Conservation (phyloP, 2,113 vertebrate species). For the Phrynosoma blainvillii region DNA sequence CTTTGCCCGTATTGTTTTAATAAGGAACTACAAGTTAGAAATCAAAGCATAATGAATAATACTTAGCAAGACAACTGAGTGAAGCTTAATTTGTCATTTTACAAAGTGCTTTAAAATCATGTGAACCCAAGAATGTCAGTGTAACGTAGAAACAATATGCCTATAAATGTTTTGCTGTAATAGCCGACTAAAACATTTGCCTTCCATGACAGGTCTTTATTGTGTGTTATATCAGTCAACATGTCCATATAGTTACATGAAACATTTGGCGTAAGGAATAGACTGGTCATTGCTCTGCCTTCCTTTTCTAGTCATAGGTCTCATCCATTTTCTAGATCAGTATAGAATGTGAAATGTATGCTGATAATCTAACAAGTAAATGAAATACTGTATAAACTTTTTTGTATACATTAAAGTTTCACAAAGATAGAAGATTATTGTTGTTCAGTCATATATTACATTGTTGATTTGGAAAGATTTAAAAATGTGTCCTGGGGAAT, state of each 20-base stretch:
- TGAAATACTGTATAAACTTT: too few species aligned
- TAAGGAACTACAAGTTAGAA: conserved; percentile 7
- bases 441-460: too few species aligned
- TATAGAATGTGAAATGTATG: too few species aligned
- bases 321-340: too few species aligned
- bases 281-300: too few species aligned
- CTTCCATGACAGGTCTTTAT: neutral
- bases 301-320: too few species aligned
- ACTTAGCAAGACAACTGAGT: neutral
- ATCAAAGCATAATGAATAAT: neutral
- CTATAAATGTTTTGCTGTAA: neutral
- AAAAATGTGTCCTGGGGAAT: too few species aligned
- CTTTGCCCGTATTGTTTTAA: conserved; percentile 25
- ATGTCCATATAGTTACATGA: neutral
- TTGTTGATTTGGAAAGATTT: too few species aligned
- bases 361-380: too few species aligned
- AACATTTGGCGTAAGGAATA: neutral
- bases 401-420: too few species aligned
- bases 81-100: neutral
- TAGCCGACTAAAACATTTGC: neutral
- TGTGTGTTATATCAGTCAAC: neutral
- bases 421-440: too few species aligned
- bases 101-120: conserved; percentile 28
- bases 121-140: neutral
- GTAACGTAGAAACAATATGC: neutral